These are phyloP conservation scores for Pseudomugil gertrudae DNA, from an alignment of 2,797 vertebrate genomes.

Conservation along the genomic window DNA sequence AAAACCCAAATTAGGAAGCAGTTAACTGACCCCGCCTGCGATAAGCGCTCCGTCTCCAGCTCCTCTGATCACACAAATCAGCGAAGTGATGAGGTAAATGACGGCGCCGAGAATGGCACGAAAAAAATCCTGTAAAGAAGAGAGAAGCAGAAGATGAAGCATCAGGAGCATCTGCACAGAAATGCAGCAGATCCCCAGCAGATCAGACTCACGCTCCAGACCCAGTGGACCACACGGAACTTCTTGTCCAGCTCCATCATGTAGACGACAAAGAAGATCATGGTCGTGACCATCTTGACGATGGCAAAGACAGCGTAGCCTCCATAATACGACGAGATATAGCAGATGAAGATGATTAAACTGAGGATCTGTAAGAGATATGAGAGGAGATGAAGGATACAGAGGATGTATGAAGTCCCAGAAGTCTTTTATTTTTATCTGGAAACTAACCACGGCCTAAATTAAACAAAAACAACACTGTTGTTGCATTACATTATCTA, in stretches of 20 bases:
- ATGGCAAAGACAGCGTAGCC: conserved; percentile 80
- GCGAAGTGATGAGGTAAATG: conserved; percentile 80
- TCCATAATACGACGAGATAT: conserved; percentile 63
- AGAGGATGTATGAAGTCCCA: neutral
- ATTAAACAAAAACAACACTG: conserved; percentile 14
- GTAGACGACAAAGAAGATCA: conserved; percentile 83
- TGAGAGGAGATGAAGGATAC: neutral
- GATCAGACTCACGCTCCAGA: conserved; percentile 85
- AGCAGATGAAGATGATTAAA: conserved; percentile 87
- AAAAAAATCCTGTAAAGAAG: conserved; percentile 74
- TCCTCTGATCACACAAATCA: conserved; percentile 74
- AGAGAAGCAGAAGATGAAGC: conserved; percentile 7
- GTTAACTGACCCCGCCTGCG: conserved; percentile 78
- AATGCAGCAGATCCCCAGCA: neutral
- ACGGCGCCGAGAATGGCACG: conserved; percentile 66
- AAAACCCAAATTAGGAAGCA: neutral
- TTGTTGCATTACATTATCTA: neutral
- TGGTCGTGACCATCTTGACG: conserved; percentile 80
- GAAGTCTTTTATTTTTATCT: conserved; percentile 9
- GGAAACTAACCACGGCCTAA: conserved; percentile 15
- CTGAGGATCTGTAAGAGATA: conserved; percentile 76
- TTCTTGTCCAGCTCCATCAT: conserved; percentile 84
- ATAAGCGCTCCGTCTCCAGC: conserved; percentile 70
- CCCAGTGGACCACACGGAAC: conserved; percentile 83
- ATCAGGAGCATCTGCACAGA: neutral